Base-by-base conservation (phyloP, 1,140 invertebrate genomes). In the Caerostris extrusa region DNA sequence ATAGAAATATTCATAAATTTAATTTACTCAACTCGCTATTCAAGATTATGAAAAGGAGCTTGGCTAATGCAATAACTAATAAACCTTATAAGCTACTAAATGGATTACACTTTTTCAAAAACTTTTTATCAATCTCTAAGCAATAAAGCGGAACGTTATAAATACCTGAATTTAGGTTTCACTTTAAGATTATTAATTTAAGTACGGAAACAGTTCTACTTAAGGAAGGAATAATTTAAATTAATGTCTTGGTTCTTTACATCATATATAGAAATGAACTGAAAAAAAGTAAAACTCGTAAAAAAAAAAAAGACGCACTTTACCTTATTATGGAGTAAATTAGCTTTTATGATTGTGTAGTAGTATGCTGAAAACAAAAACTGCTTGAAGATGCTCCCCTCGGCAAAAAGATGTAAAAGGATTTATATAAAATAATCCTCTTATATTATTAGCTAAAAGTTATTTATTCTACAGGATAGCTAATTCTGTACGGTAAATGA, bases 401-500 rank as follows among this genome's bases (percentile, higher is more conserved):
- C n/a, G 56, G 53, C 53, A 17, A 56, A n/a, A 83, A 55, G 50
- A 6, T 8, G 17, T 17, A 17, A 7, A 3, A 8, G 55, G 82
- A 56, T 83, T 83, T 83, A 17, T 53, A 83, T 83, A 57, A 50
- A 55, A 57, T 56, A 83, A 83, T 83, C 55, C 82, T 4, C 34
- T 50, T 50, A 50, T 17, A 83, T 56, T 83, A 83, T 55, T 83
- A 50, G 14, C 12, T 53, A 3, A 14, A 50, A 57, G 53, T 83
- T 19, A 83, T 57, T 83, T 83, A 56, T 12, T 5, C 14, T 7
- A 53, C n/a, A 7, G 5, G 71, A 77, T 34, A 77, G n/a, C n/a
- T 53, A 8, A 77, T 19, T 64, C 71, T 56, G 34, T 12, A 10
- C 0, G 8, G 12, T 77, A 8, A 55, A 50, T 14, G n/a, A n/a